These are phyloP conservation scores for Caenorhabditis sp. DNA, from an alignment of 2,888 invertebrate genomes.

Conservation along the genomic window DNA sequence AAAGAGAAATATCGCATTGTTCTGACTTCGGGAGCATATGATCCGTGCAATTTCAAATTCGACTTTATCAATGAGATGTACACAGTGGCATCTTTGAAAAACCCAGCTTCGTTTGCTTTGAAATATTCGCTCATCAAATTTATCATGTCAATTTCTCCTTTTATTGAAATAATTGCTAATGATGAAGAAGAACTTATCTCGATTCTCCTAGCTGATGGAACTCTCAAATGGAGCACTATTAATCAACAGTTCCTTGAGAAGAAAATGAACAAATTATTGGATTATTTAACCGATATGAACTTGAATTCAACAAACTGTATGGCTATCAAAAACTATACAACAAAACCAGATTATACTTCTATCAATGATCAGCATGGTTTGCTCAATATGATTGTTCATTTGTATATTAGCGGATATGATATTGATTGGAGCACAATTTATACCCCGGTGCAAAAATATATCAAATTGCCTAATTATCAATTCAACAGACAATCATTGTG, in stretches of 20 bases:
- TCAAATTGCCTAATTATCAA: constrained; percentile 55
- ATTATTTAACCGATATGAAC: constrained; percentile 17
- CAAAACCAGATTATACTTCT: constrained; percentile 2
- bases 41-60: constrained; percentile 22
- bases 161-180: constrained; percentile 21
- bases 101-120: constrained; percentile 25
- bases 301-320: constrained; percentile 12
- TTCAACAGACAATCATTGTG: constrained; percentile 56
- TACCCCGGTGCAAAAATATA: constrained; percentile 23
- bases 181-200: constrained; percentile 18
- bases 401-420: constrained; percentile 41
- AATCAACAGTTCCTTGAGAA: constrained; percentile 7
- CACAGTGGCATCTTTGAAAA: constrained; percentile 21
- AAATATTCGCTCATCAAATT: constrained; percentile 34
- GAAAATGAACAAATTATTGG: constrained; percentile 17
- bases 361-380: constrained; percentile 13
- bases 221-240: constrained; percentile 27
- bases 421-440: constrained; percentile 55
- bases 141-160: constrained; percentile 21
- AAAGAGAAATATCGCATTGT: constrained; percentile 26
- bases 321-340: constrained; percentile 16
- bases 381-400: constrained; percentile 16
- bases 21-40: neutral
- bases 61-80: constrained; percentile 28
- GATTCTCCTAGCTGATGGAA: constrained; percentile 20